Percentiles rank a stretch among this genome's conserved stretches.
These are phyloP conservation scores for Fulmarus glacialis DNA, from an alignment of 2,113 vertebrate species.

Conservation along the genomic window DNA sequence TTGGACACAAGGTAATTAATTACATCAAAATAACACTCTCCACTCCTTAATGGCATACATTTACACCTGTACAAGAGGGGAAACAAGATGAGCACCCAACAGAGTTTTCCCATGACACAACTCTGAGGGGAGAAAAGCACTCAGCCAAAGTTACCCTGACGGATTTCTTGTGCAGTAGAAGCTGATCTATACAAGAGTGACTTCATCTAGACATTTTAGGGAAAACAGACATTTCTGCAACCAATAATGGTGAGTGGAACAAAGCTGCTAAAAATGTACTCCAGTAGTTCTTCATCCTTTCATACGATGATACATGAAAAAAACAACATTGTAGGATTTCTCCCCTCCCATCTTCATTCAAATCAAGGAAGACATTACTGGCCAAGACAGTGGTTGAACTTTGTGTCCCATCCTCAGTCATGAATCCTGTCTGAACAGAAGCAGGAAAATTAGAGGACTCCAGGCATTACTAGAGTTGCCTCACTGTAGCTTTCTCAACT, in stretches of 20 bases:
- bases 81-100: background rate
- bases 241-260: background rate
- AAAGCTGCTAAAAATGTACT: background rate
- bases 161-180: background rate
- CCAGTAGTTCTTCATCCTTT: background rate
- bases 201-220: background rate
- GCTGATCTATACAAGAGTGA: background rate
- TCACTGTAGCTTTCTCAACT: background rate
- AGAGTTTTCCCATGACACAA: background rate
- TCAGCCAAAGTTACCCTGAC: background rate
- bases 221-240: background rate
- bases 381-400: background rate
- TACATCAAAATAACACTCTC: background rate
- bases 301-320: background rate
- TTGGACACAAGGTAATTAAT: background rate
- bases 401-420: background rate
- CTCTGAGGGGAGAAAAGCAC: background rate
- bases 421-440: background rate
- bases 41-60: background rate
- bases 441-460: background rate
- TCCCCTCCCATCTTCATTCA: background rate
- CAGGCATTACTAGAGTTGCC: background rate
- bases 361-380: background rate
- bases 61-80: background rate
- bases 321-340: background rate